phyloP scores from a whole-genome alignment of 2,797 vertebrate species.

The Phylloscopus collybita region DNA sequence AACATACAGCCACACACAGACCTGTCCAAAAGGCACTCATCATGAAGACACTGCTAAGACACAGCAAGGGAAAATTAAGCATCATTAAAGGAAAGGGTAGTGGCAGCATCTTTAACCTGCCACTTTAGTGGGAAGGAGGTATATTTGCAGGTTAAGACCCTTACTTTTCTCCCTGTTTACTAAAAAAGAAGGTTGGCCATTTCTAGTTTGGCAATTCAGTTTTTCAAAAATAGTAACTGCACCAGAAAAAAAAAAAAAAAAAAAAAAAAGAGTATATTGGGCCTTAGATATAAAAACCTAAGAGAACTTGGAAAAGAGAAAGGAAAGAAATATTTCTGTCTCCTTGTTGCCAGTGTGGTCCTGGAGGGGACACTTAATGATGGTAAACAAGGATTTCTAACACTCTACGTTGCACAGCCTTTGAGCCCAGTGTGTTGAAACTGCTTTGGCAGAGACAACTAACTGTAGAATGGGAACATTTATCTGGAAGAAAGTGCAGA shows the following conservation, averaged over 20 bases:
- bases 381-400: slow-evolving; percentile 59
- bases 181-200: neutral
- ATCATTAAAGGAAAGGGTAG: neutral
- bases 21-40: neutral
- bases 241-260: neutral
- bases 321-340: slow-evolving; percentile 3
- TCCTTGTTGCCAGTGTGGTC: neutral
- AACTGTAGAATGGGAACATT: slow-evolving; percentile 3
- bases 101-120: neutral
- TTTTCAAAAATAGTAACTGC: slow-evolving; percentile 22
- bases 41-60: neutral
- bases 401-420: neutral
- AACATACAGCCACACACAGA: neutral
- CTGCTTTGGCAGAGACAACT: slow-evolving; percentile 15
- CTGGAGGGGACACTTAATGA: neutral
- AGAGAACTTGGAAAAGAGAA: slow-evolving; percentile 22
- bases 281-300: neutral
- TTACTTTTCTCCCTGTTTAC: neutral
- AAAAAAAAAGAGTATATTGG: neutral
- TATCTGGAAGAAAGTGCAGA: slow-evolving; percentile 13
- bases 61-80: neutral
- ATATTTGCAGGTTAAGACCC: neutral
- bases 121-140: neutral
- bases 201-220: neutral
- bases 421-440: slow-evolving; percentile 38